Evolutionary conservation across 2,113 vertebrate species (phyloP).

Genomic region (Dunckerocampus dactyliophorus): DNA sequence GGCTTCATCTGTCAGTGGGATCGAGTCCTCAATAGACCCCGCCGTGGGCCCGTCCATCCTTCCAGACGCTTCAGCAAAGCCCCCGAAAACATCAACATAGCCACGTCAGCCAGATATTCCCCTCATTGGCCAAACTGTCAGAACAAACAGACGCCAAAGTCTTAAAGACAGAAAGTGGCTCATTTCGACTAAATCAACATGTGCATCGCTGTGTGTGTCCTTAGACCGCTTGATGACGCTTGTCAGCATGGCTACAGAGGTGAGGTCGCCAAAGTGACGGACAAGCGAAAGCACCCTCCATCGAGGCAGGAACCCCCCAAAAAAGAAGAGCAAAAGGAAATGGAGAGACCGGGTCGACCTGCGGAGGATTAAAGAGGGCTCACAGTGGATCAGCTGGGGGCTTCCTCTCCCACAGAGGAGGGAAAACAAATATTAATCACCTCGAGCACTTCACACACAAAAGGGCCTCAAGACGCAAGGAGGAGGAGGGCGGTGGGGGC

Average conservation of each 20-base stretch:
- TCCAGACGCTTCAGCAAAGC: conserved; percentile 42
- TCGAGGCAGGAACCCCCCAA: conserved; percentile 11
- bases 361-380: conserved; percentile 64
- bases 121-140: conserved; percentile 15
- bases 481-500: conserved; percentile 30
- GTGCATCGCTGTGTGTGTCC: background rate
- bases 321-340: conserved; percentile 36
- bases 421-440: conserved; percentile 78
- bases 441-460: conserved; percentile 68
- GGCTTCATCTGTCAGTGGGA: conserved; percentile 70
- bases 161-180: no score
- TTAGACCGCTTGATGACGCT: conserved; percentile 21
- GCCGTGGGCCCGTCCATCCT: conserved; percentile 56
- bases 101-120: conserved; percentile 35
- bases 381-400: conserved; percentile 65
- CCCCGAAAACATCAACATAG: conserved; percentile 44
- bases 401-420: conserved; percentile 69
- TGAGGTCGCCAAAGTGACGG: background rate
- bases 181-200: no score
- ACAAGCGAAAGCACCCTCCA: no score
- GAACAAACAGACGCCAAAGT: no score
- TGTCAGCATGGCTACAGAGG: conserved; percentile 9
- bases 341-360: conserved; percentile 25
- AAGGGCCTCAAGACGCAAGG: conserved; percentile 37
- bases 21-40: conserved; percentile 68